Evolutionary conservation across 2,113 vertebrate species (phyloP), one percentile per base, ranked within the genome.

Genomic region (Pyxicephalus adspersus): DNA sequence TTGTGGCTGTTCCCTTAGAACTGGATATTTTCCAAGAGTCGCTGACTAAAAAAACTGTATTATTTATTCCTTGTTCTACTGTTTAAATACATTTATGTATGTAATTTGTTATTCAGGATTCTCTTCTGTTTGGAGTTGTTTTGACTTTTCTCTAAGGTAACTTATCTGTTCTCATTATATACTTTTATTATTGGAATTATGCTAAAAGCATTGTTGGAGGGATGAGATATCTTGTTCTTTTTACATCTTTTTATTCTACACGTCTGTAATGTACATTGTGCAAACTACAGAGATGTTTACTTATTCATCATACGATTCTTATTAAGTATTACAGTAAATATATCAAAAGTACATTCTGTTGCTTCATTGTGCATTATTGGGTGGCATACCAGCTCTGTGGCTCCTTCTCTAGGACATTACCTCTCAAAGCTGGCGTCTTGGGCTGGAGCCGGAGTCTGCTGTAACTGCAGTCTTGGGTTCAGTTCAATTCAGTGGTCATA

Each of bases 11-110:
- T 65, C 38, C 45, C 45, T 60, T 19, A 34, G 25, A n/a, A 28
- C 23, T 80, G 78, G 78, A 70, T 19, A 19, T 11, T 16, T 52
- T 72, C 67, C 78, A 80, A 20, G 17, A 31, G 5, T 72, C 25
- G 72, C 25, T 54, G 15, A 60, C 17, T 61, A 78, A 63, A 70
- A 70, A 52, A 52, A 55, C 17, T 70, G 23, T 18, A 79, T 68
- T 79, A 61, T 80, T 80, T 80, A 61, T 61, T 68, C 38, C 18
- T 71, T 71, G 18, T 50, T 68, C 77, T 60, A 45, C n/a, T 15
- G 31, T n/a, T n/a, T n/a, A n/a, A 71, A 60, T 54, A 68, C 29
- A 70, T 31, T 18, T 71, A 17, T 80, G 4, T 23, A 34, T 19
- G n/a, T n/a, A n/a, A n/a, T 51, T 51, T 17, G 17, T 71, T 55